phyloP scores from a whole-genome alignment of 1,140 invertebrate genomes.

The Eupeodes corollae region DNA sequence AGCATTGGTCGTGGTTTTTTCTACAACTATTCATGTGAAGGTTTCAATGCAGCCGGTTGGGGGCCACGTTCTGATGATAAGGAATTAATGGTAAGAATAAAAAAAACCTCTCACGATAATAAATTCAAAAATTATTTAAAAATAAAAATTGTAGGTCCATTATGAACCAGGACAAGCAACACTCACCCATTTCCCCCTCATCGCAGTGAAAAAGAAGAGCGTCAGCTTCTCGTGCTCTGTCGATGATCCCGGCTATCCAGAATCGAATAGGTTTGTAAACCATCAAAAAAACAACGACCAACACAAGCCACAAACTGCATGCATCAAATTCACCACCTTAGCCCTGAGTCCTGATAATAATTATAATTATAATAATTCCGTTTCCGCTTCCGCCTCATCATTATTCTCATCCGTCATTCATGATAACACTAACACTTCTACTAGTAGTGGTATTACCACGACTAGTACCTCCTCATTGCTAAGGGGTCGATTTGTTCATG shows the following conservation, averaged over 20 bases:
- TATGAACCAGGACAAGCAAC: conserved; percentile 64
- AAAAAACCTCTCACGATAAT: background rate
- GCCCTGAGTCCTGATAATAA: no score
- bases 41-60: conserved; percentile 76
- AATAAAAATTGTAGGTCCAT: conserved; percentile 19
- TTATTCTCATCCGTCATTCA: conserved; percentile 1
- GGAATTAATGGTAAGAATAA: conserved; percentile 42
- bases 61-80: conserved; percentile 59
- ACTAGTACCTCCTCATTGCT: conserved; percentile 1
- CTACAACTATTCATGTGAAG: conserved; percentile 85
- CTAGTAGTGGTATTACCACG: background rate
- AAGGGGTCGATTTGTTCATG: conserved; percentile 27
- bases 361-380: no score
- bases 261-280: conserved; percentile 42
- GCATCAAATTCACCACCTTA: no score
- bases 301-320: background rate
- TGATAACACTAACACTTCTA: conserved; percentile 4
- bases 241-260: conserved; percentile 65
- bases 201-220: conserved; percentile 66
- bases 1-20: conserved; percentile 72
- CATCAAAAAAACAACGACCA: conserved; percentile 4
- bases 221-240: conserved; percentile 72
- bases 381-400: background rate
- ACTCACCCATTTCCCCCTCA: conserved; percentile 55
- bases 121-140: background rate